Base-by-base conservation (phyloP, 2,888 invertebrate genomes). In the Ectemnius cavifrons region DNA sequence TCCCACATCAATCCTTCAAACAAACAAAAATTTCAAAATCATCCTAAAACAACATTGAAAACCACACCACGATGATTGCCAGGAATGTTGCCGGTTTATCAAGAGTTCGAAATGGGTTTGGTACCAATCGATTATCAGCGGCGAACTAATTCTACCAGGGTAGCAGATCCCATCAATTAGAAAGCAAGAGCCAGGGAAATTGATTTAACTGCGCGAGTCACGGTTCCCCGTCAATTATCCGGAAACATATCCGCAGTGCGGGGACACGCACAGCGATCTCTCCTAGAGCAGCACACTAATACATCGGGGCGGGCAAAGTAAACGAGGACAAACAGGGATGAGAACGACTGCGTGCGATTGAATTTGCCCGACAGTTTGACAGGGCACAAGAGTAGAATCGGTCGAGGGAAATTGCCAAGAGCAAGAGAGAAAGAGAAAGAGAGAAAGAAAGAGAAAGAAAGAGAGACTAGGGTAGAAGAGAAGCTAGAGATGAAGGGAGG, bases 351-450 rank as follows among this genome's bases (percentile, higher is more conserved):
- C 75, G 72, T 75, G 78, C 86, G 86, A 89, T 89, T 88, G 90
- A 89, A 89, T 90, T 89, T 87, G 84, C 80, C 80, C 88, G 89
- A 89, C 89, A 87, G 89, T 89, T 89, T 89, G 89, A 89, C 88
- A 87, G 85, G 83, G 80, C 74, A 71, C 52, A 52, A 52, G 52
- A 16, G 52, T 52, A 52, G 52, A 52, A 52, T 14, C 14, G 52
- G 57, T 62, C 27, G 37, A 37, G 37, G 37, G 37, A 37, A 37
- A 37, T 37, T 37, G 37, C 11, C 37, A 11, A 37, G 67, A 28
- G 23, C 20, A 20, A 64, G 62, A 67, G 72, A 52, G 52, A 52
- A 16, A 14, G 16, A 64, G 62, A 67, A 71, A 52, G 52, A 52
- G 52, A 14, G 16, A 52, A 16, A 14, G 52, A 47, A 4, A 47